Percentiles rank a stretch among this genome's conserved stretches.
phyloP scores from a whole-genome alignment of 2,888 invertebrate genomes.

The Cheilosia variabilis region DNA sequence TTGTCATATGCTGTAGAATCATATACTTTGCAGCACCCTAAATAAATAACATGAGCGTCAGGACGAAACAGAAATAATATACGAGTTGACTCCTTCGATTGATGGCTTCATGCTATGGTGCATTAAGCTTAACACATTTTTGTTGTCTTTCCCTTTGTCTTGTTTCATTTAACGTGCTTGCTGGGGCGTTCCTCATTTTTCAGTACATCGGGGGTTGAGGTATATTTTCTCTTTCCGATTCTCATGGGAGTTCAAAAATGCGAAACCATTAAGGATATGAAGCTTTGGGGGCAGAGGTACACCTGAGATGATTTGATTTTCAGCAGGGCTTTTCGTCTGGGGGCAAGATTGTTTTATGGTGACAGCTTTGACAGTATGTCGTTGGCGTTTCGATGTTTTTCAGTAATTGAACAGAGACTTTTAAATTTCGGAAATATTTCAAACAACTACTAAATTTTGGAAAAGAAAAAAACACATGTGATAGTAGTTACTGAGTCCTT shows the following conservation, averaged over 20 bases:
- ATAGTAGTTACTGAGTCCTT: no score
- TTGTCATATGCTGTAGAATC: slow-evolving; percentile 59
- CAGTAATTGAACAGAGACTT: no score
- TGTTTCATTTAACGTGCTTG: neutral
- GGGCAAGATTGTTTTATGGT: no score
- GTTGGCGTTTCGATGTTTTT: no score
- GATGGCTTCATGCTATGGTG: slow-evolving; percentile 65
- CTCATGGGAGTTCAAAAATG: neutral
- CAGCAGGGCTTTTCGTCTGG: no score
- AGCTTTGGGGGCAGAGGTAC: no score
- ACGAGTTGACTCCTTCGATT: slow-evolving; percentile 66
- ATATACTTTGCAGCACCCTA: slow-evolving; percentile 39
- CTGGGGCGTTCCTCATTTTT: neutral
- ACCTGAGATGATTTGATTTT: no score
- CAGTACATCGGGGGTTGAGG: neutral
- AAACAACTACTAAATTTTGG: no score
- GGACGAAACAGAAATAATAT: slow-evolving; percentile 13
- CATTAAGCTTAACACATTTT: slow-evolving; percentile 63
- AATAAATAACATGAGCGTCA: slow-evolving; percentile 51
- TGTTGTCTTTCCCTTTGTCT: slow-evolving; percentile 9
- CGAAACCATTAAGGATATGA: neutral
- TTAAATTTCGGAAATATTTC: no score
- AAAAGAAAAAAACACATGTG: no score
- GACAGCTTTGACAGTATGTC: no score
- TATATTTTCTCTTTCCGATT: neutral